Conservation (phyloP, 2,888 invertebrate genomes). For the Oligia latruncula region DNA sequence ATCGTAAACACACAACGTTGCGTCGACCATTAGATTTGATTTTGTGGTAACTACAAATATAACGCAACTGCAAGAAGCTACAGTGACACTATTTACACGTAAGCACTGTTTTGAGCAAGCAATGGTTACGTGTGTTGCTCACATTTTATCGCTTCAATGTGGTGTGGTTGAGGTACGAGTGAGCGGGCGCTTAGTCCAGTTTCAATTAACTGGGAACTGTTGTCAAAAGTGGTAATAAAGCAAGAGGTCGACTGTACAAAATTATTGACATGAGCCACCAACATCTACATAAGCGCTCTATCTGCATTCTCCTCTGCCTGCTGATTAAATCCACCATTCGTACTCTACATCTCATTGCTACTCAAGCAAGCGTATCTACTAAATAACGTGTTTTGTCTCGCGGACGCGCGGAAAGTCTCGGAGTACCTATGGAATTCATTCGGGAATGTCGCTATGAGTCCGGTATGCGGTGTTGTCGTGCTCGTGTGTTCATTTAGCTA, state of each 20-base stretch:
- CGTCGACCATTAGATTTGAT: neutral
- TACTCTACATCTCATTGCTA: neutral
- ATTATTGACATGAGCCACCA: neutral
- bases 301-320: neutral
- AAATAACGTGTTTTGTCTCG: slow-evolving; percentile 54
- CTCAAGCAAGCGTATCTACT: slow-evolving; percentile 18
- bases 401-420: slow-evolving; percentile 15
- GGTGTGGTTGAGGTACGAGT: neutral
- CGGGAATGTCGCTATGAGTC: slow-evolving; percentile 32
- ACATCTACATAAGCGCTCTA: neutral
- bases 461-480: slow-evolving; percentile 43
- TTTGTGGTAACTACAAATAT: neutral
- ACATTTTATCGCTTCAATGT: neutral
- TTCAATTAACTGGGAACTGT: neutral
- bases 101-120: neutral
- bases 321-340: neutral
- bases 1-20: neutral
- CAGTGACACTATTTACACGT: neutral
- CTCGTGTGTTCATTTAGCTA: slow-evolving; percentile 43
- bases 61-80: neutral
- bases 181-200: neutral
- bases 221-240: neutral
- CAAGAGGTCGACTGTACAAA: neutral
- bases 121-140: no score
- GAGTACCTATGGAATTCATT: slow-evolving; percentile 48